phyloP scores from a whole-genome alignment of 2,113 vertebrate genomes.

The Ctenomys sociabilis region DNA sequence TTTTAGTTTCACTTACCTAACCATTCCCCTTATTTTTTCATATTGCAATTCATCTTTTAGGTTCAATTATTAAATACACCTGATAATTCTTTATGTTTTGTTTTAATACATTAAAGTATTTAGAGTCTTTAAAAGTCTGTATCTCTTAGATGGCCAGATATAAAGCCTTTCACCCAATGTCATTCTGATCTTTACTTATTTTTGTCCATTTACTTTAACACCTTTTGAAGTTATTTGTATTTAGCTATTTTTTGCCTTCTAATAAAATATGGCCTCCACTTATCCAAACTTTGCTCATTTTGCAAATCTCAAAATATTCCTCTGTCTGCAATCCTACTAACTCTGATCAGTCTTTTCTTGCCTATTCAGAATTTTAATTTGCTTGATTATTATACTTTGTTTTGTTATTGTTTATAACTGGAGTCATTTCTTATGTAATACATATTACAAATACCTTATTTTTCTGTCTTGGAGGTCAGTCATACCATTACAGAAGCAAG shows the following conservation, averaged over 20 bases:
- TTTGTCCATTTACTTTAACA: not conserved
- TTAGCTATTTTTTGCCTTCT: not conserved
- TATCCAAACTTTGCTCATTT: not conserved
- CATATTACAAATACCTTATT: not conserved
- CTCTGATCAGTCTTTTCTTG: not conserved
- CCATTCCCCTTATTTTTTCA: not conserved
- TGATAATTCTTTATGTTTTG: not conserved
- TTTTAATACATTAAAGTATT: not conserved
- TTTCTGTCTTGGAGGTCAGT: not conserved
- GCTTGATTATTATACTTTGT: not conserved
- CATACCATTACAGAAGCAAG: not conserved
- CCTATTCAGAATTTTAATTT: not conserved
- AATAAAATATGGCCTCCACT: not conserved
- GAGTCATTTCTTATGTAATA: not conserved
- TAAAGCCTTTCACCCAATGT: not conserved
- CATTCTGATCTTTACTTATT: not conserved
- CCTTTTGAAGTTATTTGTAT: not conserved
- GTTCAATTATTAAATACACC: not conserved
- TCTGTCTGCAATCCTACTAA: not conserved
- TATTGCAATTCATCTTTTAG: not conserved
- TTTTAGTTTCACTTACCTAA: not conserved
- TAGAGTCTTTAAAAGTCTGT: not conserved
- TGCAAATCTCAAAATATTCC: not conserved
- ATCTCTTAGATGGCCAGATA: not conserved
- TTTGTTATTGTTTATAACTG: not conserved